Percentiles rank a stretch among this genome's conserved stretches.
phyloP scores from a whole-genome alignment of 2,888 invertebrate genomes.

The Rugalucina vietnamica region DNA sequence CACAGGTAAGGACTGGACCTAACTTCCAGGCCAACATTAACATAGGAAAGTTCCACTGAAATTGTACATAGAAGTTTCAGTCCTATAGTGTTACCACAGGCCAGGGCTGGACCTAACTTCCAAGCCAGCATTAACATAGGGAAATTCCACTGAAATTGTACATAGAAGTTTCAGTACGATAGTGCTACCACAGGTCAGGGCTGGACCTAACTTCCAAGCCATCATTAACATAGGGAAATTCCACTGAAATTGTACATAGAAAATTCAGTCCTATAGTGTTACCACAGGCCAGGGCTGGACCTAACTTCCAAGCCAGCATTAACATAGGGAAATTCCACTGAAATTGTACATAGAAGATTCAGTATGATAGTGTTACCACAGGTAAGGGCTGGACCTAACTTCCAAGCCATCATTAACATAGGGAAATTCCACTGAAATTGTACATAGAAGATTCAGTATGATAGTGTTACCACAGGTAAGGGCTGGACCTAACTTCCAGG shows the following conservation, averaged over 20 bases:
- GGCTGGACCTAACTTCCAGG: conserved; percentile 81
- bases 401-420: conserved; percentile 77
- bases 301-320: conserved; percentile 80
- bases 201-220: conserved; percentile 81
- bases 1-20: conserved; percentile 82
- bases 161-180: conserved; percentile 82
- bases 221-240: conserved; percentile 81
- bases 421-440: conserved; percentile 84
- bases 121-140: conserved; percentile 78
- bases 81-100: conserved; percentile 81
- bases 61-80: no score
- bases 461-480: conserved; percentile 82
- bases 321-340: conserved; percentile 83
- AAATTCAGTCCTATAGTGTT: conserved; percentile 82
- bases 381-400: conserved; percentile 82
- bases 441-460: conserved; percentile 83
- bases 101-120: conserved; percentile 82
- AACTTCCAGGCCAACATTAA: conserved; percentile 79
- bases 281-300: conserved; percentile 82
- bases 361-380: conserved; percentile 81
- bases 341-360: no score
- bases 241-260: no score
- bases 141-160: conserved; percentile 84
- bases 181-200: conserved; percentile 82
- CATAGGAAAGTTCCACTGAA: conserved; percentile 84